phyloP scores from a whole-genome alignment of 2,888 invertebrate genomes.

The Ptilodon capucinus region DNA sequence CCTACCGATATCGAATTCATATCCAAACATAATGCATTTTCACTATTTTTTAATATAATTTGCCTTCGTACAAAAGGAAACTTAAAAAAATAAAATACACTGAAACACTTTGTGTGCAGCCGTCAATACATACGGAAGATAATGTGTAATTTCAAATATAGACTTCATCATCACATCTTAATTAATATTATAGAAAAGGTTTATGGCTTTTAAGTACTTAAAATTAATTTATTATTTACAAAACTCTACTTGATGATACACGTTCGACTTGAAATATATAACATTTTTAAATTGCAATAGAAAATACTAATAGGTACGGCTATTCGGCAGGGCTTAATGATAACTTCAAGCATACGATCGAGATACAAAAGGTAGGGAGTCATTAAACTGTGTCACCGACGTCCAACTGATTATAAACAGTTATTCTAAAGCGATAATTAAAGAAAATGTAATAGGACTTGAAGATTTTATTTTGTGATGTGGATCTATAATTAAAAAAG shows the following conservation, averaged over 20 bases:
- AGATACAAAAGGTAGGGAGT: too few species aligned
- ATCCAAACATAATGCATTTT: too few species aligned
- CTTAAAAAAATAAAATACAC: not conserved
- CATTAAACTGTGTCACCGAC: not conserved
- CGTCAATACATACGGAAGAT: not conserved
- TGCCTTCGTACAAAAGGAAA: not conserved
- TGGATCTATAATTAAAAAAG: not conserved
- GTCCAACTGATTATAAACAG: not conserved
- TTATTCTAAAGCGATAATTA: not conserved
- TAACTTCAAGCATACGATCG: too few species aligned
- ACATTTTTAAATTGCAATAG: not conserved
- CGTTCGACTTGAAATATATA: not conserved
- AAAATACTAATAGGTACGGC: not conserved
- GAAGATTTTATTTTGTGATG: not conserved
- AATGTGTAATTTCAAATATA: not conserved
- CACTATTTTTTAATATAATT: not conserved
- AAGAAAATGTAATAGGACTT: not conserved
- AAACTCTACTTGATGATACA: not conserved
- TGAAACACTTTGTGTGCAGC: not conserved
- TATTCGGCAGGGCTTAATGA: too few species aligned
- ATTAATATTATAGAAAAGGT: not conserved
- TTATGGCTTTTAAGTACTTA: constrained; percentile 3
- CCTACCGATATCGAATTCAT: not conserved
- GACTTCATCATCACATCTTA: not conserved
- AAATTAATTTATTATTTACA: not conserved